Percentiles rank a stretch among this genome's conserved stretches.
Conservation (phyloP, 2,888 invertebrate genomes). For the Drosophila siamana region DNA sequence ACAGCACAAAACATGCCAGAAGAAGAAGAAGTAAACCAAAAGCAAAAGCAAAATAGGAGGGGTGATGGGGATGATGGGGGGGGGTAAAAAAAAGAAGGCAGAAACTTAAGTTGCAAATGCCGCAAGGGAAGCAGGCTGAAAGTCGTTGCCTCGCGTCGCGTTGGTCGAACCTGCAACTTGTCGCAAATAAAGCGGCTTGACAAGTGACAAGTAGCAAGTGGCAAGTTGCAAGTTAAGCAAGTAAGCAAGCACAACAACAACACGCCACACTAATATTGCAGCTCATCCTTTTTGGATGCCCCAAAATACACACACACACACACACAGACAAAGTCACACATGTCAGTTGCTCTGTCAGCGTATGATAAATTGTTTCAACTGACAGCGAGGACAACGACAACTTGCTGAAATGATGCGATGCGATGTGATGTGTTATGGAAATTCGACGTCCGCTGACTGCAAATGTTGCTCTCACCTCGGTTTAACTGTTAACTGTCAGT, state of each 20-base stretch:
- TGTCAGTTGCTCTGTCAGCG: conserved; percentile 64
- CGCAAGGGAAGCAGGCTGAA: conserved; percentile 24
- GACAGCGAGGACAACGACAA: conserved; percentile 42
- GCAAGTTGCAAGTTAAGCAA: conserved; percentile 4
- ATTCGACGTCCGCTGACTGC: conserved; percentile 47
- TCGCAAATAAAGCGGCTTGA: conserved; percentile 64
- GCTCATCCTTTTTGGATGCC: conserved; percentile 2
- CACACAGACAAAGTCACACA: no score
- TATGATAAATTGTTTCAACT: conserved; percentile 70
- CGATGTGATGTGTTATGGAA: conserved; percentile 62
- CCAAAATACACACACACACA: conserved; percentile 1
- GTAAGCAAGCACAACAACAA: conserved; percentile 32
- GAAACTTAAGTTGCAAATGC: conserved; percentile 28
- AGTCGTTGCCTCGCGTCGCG: no score
- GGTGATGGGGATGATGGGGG: no score
- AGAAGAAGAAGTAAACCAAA: neutral
- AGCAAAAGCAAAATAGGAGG: neutral
- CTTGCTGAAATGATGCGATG: conserved; percentile 43
- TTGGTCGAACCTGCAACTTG: conserved; percentile 43
- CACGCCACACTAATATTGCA: conserved; percentile 49
- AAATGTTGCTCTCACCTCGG: conserved; percentile 32
- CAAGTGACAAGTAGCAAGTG: conserved; percentile 59
- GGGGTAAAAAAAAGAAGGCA: neutral
- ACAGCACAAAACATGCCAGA: conserved; percentile 13
- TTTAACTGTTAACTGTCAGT: conserved; percentile 14